Percentiles rank a stretch among this genome's conserved stretches.
These are phyloP conservation scores for Pocota personata DNA, from an alignment of 2,888 invertebrate genomes.

Conservation along the genomic window DNA sequence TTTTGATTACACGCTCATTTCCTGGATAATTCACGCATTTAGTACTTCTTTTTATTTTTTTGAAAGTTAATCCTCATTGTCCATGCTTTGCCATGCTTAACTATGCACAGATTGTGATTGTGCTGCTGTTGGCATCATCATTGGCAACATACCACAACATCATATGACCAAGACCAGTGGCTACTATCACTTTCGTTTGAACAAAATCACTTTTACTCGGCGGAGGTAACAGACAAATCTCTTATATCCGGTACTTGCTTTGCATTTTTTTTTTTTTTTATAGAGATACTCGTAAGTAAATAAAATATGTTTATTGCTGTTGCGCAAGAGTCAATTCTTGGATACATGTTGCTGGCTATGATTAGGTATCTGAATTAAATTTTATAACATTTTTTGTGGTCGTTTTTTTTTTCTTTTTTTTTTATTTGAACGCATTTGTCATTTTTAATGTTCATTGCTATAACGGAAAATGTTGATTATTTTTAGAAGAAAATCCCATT, in stretches of 20 bases:
- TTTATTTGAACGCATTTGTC: constrained; percentile 17
- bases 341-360: constrained; percentile 25
- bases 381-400: not conserved
- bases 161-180: not conserved
- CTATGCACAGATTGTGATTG: not conserved
- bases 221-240: constrained; percentile 43
- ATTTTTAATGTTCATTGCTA: not conserved
- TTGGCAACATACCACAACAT: constrained; percentile 28
- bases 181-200: constrained; percentile 65
- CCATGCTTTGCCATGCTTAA: constrained; percentile 33
- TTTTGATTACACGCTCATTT: constrained; percentile 48
- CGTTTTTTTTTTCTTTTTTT: not conserved
- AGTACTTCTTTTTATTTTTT: not conserved
- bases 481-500: constrained; percentile 1
- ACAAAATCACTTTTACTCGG: constrained; percentile 61
- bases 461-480: not conserved
- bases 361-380: not conserved
- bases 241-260: constrained; percentile 37
- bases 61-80: constrained; percentile 58
- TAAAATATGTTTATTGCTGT: not conserved
- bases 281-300: not conserved
- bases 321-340: constrained; percentile 5
- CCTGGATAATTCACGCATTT: constrained; percentile 60
- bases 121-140: constrained; percentile 24
- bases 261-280: constrained; percentile 11